Conservation (phyloP, 35 echinoderm and acorn worm genomes). For the Anneissia japonica region DNA sequence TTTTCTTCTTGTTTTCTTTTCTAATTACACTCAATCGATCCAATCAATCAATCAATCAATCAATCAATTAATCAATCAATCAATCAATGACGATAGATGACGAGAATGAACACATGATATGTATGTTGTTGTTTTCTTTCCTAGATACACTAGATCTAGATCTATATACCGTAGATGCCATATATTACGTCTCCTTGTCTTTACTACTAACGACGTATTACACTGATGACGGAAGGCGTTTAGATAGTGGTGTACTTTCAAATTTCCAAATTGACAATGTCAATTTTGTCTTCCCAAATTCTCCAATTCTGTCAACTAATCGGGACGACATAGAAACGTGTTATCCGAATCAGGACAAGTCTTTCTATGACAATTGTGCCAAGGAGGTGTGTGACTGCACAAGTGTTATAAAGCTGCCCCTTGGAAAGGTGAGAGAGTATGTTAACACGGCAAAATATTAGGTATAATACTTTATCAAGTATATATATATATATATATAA, state of each 20-base stretch:
- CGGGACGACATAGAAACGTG: background rate
- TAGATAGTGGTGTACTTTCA: background rate
- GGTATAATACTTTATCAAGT: too few species aligned
- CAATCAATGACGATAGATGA: too few species aligned
- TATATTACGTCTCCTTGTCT: background rate
- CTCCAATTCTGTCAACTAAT: background rate
- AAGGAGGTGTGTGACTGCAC: background rate
- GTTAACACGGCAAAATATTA: too few species aligned
- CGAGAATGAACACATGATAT: too few species aligned
- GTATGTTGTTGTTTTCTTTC: too few species aligned
- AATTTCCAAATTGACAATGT: background rate
- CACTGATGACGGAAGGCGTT: background rate
- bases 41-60: too few species aligned
- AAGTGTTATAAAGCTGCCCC: background rate
- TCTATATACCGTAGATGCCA: background rate
- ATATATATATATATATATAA: too few species aligned
- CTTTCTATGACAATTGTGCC: background rate
- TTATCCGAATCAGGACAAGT: background rate
- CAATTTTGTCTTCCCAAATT: background rate
- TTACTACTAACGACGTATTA: background rate
- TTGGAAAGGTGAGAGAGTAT: background rate
- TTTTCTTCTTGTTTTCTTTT: too few species aligned
- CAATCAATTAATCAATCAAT: too few species aligned
- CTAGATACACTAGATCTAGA: background rate
- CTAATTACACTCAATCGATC: too few species aligned